These are phyloP conservation scores for Tetropium fuscum DNA, from an alignment of 2,888 invertebrate genomes.

Conservation along the genomic window DNA sequence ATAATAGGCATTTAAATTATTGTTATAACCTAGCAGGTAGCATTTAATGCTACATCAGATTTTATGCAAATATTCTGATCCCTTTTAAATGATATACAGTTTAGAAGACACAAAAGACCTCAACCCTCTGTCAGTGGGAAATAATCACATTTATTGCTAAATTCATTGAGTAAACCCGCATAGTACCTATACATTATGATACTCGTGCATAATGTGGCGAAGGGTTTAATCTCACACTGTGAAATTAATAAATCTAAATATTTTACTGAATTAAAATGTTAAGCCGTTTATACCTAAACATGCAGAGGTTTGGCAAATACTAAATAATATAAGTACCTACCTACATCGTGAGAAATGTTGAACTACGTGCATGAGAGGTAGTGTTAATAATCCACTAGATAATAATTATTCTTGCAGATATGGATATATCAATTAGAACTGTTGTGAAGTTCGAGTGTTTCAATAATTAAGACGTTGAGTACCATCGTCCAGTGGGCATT, in stretches of 20 bases:
- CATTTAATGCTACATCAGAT: constrained; percentile 27
- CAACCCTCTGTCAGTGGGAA: constrained; percentile 28
- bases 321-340: constrained; percentile 23
- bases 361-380: constrained; percentile 14
- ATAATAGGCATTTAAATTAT: too few species aligned
- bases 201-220: constrained; percentile 21
- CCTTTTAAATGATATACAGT: constrained; percentile 48
- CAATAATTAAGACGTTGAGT: too few species aligned
- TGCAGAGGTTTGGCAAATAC: constrained; percentile 30
- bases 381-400: constrained; percentile 30
- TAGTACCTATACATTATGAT: constrained; percentile 28
- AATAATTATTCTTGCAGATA: constrained; percentile 24
- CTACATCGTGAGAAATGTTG: constrained; percentile 40
- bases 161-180: constrained; percentile 47
- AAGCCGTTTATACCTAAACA: constrained; percentile 33
- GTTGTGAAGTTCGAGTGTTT: constrained; percentile 6
- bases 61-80: constrained; percentile 46
- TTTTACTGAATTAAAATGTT: constrained; percentile 46
- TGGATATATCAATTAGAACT: constrained; percentile 10
- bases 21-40: constrained; percentile 28
- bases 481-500: too few species aligned
- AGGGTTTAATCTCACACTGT: constrained; percentile 51
- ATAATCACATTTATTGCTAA: constrained; percentile 35
- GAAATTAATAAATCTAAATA: constrained; percentile 60
- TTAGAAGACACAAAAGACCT: constrained; percentile 35